Evolutionary conservation across 2,113 vertebrate species (phyloP).

Genomic region (Saimiri boliviensis): DNA sequence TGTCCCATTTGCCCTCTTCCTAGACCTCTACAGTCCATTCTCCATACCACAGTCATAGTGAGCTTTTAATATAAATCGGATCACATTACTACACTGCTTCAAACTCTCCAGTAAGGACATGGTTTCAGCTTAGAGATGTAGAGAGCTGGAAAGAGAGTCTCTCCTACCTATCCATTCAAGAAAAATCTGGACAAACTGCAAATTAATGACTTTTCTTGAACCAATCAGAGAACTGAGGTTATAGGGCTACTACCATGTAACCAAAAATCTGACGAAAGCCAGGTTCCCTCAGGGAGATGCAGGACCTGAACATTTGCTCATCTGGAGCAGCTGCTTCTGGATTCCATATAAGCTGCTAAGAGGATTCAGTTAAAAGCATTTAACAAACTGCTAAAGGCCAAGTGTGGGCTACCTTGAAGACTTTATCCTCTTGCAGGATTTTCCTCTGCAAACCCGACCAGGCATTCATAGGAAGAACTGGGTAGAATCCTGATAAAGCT

Average conservation of each 20-base stretch:
- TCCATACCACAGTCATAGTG: not conserved
- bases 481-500: not conserved
- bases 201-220: slow-evolving; percentile 26
- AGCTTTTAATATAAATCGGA: slow-evolving; percentile 15
- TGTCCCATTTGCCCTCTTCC: not conserved
- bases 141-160: not conserved
- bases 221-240: not conserved
- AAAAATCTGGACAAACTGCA: not conserved
- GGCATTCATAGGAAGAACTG: not conserved
- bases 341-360: not conserved
- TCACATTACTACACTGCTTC: not conserved
- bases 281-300: not conserved
- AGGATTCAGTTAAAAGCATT: not conserved
- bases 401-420: not conserved
- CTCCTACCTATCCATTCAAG: not conserved
- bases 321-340: not conserved
- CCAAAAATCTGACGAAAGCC: not conserved
- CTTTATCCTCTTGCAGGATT: not conserved
- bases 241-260: not conserved
- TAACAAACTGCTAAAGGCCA: not conserved
- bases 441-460: not conserved
- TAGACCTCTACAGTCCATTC: not conserved
- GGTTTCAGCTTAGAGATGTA: not conserved
- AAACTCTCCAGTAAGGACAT: not conserved
- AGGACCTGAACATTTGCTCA: not conserved